phyloP scores from a whole-genome alignment of 1,140 invertebrate species.

The Platyura marginata region DNA sequence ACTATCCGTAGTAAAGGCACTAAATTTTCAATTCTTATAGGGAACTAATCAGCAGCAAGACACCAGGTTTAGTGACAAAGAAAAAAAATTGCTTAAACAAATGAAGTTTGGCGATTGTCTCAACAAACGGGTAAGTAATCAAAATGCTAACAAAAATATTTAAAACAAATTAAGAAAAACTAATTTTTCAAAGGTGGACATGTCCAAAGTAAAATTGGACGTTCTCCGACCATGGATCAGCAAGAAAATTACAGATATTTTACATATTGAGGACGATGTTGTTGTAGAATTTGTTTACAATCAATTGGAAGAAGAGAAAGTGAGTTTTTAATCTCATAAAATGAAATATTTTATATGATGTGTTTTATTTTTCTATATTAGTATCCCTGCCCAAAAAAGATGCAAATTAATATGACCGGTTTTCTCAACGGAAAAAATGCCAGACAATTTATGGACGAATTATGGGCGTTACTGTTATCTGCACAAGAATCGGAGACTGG shows the following conservation, averaged over 20 bases:
- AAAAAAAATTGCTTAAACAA: conserved; percentile 96
- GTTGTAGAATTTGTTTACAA: conserved; percentile 98
- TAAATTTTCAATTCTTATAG: conserved; percentile 39
- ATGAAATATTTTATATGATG: conserved; percentile 13
- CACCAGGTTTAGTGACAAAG: conserved; percentile 96
- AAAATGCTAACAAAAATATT: no score
- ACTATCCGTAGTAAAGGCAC: no score
- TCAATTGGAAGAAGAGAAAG: conserved; percentile 83
- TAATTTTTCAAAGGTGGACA: conserved; percentile 98
- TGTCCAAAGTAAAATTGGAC: conserved; percentile 95
- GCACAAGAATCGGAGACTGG: conserved; percentile 89
- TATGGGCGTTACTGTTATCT: conserved; percentile 88
- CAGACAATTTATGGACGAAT: conserved; percentile 87
- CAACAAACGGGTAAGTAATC: conserved; percentile 54
- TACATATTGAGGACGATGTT: conserved; percentile 96
- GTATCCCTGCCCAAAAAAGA: conserved; percentile 92
- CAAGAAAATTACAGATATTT: conserved; percentile 83
- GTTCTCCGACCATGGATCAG: conserved; percentile 98
- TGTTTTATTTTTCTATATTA: conserved; percentile 25
- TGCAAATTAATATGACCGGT: conserved; percentile 99
- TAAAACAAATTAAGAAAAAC: no score
- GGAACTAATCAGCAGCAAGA: conserved; percentile 97
- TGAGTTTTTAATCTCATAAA: conserved; percentile 23
- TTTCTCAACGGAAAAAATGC: conserved; percentile 98
- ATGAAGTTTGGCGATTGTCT: conserved; percentile 95